Percentiles rank a stretch among this genome's conserved stretches.
Evolutionary conservation across 2,113 vertebrate species (phyloP).

Genomic region (Bufo gargarizans): DNA sequence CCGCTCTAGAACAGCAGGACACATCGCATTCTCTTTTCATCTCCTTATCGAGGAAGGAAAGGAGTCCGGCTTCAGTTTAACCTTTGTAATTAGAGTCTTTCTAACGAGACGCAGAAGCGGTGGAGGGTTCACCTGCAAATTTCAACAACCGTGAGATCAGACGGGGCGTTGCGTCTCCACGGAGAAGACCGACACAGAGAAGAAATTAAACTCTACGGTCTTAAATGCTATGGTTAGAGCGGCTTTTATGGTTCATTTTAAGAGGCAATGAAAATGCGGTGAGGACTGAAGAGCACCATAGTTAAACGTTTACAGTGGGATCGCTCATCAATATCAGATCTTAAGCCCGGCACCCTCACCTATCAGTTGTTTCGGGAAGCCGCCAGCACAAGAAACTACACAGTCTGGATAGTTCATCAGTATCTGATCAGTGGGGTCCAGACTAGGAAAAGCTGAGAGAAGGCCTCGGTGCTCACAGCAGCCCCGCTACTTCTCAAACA

Average conservation of each 20-base stretch:
- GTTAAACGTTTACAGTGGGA: not conserved
- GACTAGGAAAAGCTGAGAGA: no score
- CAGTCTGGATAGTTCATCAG: no score
- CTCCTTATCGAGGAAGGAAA: not conserved
- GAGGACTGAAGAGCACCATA: not conserved
- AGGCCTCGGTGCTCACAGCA: no score
- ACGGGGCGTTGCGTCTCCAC: not conserved
- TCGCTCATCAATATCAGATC: no score
- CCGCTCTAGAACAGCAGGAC: conserved; percentile 5
- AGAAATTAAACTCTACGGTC: not conserved
- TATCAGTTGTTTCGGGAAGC: no score
- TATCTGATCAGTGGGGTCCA: no score
- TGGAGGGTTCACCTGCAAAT: not conserved
- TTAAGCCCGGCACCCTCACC: no score
- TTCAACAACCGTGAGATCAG: not conserved
- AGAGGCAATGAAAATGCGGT: not conserved
- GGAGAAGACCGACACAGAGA: not conserved
- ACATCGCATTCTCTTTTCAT: conserved; percentile 21
- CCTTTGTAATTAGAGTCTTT: conserved; percentile 32
- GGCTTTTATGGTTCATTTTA: not conserved
- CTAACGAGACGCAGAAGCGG: not conserved
- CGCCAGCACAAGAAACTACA: no score
- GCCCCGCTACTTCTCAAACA: no score
- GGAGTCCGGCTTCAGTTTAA: not conserved
- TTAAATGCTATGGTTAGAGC: not conserved